Percentiles rank a stretch among this genome's conserved stretches.
phyloP scores from a whole-genome alignment of 2,113 vertebrate genomes.

The Oplegnathus fasciatus region DNA sequence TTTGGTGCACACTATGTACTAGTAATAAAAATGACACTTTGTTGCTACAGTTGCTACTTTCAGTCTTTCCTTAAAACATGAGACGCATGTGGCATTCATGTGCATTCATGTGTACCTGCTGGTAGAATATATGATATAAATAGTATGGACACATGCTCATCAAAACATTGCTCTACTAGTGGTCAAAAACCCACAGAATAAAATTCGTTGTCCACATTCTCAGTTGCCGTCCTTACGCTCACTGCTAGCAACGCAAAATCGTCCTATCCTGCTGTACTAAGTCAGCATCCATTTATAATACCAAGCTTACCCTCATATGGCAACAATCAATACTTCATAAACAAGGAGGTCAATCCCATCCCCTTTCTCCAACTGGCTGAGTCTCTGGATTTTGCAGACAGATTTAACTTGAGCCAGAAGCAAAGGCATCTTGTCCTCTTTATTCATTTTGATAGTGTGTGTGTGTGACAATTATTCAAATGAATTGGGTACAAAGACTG shows the following conservation, averaged over 20 bases:
- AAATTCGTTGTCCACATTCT: background rate
- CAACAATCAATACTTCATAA: slow-evolving; percentile 46
- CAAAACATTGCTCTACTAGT: background rate
- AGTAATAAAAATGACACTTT: too few species aligned
- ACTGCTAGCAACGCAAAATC: background rate
- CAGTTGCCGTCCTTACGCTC: background rate
- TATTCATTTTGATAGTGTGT: background rate
- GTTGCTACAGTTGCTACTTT: too few species aligned
- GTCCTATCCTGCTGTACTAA: background rate
- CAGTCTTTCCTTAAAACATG: background rate
- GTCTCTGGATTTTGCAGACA: background rate
- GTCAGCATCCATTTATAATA: slow-evolving; percentile 19
- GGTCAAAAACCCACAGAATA: background rate
- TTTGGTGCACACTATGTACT: background rate
- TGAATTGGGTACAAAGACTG: background rate
- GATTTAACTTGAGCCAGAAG: background rate
- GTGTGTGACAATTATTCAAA: background rate
- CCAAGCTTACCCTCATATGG: slow-evolving; percentile 6
- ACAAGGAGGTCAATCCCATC: slow-evolving; percentile 15
- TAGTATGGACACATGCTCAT: background rate
- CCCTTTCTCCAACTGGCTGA: background rate
- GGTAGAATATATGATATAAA: background rate
- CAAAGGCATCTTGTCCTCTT: background rate
- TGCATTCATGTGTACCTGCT: background rate
- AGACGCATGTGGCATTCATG: background rate